Base-by-base conservation (phyloP, 2,888 invertebrate genomes). In the Pseudeuparius sepicola region DNA sequence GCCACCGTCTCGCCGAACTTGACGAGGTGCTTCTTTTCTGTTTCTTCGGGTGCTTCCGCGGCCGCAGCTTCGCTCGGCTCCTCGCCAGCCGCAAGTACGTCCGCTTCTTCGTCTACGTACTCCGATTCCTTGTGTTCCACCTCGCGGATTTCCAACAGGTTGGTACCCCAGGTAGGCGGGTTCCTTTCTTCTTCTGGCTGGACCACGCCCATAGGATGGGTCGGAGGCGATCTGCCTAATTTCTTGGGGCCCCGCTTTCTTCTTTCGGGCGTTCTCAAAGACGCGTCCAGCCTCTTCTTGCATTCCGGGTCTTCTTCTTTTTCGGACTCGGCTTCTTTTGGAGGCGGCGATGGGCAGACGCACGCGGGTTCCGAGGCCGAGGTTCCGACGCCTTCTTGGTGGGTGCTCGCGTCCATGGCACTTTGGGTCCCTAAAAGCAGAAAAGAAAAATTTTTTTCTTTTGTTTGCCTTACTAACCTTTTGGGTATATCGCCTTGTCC, bases 151-250 rank as follows among this genome's bases (percentile, higher is more conserved):
- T 57, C 50, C 13, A 60, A 43, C 11, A 61, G 45, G 40, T 61
- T 62, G 2, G 61, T 59, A 15, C 61, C 60, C 62, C 62, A 62
- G 3, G 55, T 57, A 10, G 60, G 58, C 2, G 55, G 51, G 4
- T 41, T 34, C 26, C 58, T 43, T 5, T 53, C 54, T 18, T 53
- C 55, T 6, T 37, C 30, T 4, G 41, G 36, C n/a, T 35, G 34
- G 1, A 40, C 33, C 3, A 45, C 37, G 2, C 55, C 56, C n/a
- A 57, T 35, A 2, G 53, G 54, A 6, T 48, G 43, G 1, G 48
- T 41, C 6, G 52, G 52, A 7, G 52, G 51, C 3, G 45, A 41
- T 27, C 43, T 41, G 2, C 51, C 50, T 11, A 48, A 36, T 30
- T 46, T 49, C 29, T 45, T 50, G 4, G 41, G 33, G 23, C 36